These are phyloP conservation scores for Cotesia congregata DNA, from an alignment of 2,888 invertebrate genomes.

Conservation along the genomic window DNA sequence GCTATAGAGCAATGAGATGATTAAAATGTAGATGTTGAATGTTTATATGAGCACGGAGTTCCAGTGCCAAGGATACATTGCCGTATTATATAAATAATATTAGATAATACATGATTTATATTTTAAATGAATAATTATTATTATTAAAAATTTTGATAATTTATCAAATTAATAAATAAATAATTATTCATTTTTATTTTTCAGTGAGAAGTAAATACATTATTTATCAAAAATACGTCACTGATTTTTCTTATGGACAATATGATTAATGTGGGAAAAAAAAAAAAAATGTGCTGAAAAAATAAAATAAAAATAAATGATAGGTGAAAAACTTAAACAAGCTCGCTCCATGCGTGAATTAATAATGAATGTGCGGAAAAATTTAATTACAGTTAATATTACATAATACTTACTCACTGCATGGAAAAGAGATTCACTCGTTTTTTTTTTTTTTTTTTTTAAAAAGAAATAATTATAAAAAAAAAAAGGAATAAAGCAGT, in stretches of 20 bases:
- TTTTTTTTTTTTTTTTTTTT: too few relatives aligned
- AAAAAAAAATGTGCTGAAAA: neutral
- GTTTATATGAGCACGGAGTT: conserved; percentile 30
- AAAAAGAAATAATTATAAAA: too few relatives aligned
- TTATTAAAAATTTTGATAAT: neutral
- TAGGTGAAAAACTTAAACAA: neutral
- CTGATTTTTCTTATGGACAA: conserved; percentile 37
- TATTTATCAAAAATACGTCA: conserved; percentile 28
- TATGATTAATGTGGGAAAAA: conserved; percentile 6
- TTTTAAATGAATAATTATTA: neutral
- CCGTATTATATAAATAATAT: conserved; percentile 17
- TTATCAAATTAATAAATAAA: neutral
- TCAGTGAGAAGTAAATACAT: conserved; percentile 20
- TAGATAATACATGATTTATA: conserved; percentile 3
- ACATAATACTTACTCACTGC: too few relatives aligned
- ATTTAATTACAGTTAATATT: neutral
- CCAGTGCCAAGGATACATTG: conserved; percentile 44
- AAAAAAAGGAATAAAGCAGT: neutral
- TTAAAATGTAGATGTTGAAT: conserved; percentile 3
- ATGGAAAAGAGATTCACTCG: too few relatives aligned
- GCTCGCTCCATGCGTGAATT: neutral
- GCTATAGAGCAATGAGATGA: conserved; percentile 20
- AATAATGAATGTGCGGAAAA: neutral
- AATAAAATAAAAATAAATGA: neutral
- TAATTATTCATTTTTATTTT: neutral